Evolutionary conservation across 2,113 vertebrate species (phyloP), one percentile per base, ranked within the genome.

Genomic region (Gracilinanus agilis): DNA sequence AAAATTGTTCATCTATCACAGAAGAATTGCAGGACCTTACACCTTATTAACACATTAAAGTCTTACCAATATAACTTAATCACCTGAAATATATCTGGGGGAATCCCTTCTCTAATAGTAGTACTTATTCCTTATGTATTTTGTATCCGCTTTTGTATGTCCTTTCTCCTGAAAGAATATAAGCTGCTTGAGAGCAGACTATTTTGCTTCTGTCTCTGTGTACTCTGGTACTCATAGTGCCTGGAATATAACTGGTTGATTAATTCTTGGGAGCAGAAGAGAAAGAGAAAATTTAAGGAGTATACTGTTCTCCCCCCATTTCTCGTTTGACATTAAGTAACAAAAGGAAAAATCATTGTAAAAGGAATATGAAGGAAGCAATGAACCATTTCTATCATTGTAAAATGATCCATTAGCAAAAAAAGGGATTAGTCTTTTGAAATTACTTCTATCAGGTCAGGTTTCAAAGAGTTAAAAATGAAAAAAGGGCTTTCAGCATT

Each of bases 401-500:
- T 27, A 90, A 90, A 95, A 90, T 44, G 55, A 93, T n/a, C 53
- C 88, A 96, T 92, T 24, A 94, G 44, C 90, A 56, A 83, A 94
- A n/a, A 96, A 53, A 94, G 90, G 55, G 11, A 44, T 44, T 94
- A 96, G 83, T 90, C 92, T 95, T 97, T 93, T 94, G 93, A 97
- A 95, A 95, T 94, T 90, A 96, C 90, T 95, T 93, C 94, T 83
- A 75, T 91, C 67, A 96, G 95, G 88, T 91, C 91, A 94, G 90
- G 53, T 92, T 96, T 96, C 49, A 56, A 97, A 97, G 97, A 94
- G 94, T 96, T 96, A 95, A 96, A 97, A 96, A 91, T 90, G 58
- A 90, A 95, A 97, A 49, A 95, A 91, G 88, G 61, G 94, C 98
- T 98, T 97, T 93, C 96, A 97, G 93, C 91, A 90, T 95, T 96